phyloP scores from a whole-genome alignment of 2,113 vertebrate species.

The Carollia perspicillata region DNA sequence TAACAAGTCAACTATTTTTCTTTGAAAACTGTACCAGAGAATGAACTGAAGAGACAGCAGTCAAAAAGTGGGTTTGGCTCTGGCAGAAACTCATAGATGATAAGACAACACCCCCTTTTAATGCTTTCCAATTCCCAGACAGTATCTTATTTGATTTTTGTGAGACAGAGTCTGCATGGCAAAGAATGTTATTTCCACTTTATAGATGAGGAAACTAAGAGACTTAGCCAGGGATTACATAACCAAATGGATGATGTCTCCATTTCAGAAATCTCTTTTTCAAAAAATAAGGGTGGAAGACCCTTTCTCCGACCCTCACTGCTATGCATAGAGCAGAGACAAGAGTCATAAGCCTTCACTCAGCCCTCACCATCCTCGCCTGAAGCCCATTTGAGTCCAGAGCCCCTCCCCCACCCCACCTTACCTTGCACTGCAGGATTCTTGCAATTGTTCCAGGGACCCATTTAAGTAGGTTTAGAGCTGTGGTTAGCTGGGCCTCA shows the following conservation, averaged over 20 bases:
- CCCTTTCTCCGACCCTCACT: not conserved
- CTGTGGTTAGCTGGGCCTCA: not conserved
- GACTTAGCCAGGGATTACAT: not conserved
- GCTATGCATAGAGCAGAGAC: not conserved
- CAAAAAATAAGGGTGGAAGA: not conserved
- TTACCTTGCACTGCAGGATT: not conserved
- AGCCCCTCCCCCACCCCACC: not conserved
- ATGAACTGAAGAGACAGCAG: not conserved
- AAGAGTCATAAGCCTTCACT: not conserved
- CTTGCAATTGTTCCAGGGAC: not conserved
- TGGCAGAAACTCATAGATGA: not conserved
- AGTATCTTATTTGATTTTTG: not conserved
- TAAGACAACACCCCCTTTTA: not conserved
- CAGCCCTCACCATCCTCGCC: fast-evolving
- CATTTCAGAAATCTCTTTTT: not conserved
- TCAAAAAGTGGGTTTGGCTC: not conserved
- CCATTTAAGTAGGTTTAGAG: not conserved
- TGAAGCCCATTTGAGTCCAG: not conserved
- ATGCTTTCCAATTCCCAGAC: not conserved
- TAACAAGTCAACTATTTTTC: not conserved
- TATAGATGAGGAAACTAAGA: not conserved
- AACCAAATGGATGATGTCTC: not conserved
- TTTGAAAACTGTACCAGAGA: not conserved
- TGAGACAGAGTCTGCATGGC: not conserved
- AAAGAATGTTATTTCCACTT: not conserved